Conservation (phyloP, 2,797 vertebrate species). For the Buphagus erythrorhynchus region DNA sequence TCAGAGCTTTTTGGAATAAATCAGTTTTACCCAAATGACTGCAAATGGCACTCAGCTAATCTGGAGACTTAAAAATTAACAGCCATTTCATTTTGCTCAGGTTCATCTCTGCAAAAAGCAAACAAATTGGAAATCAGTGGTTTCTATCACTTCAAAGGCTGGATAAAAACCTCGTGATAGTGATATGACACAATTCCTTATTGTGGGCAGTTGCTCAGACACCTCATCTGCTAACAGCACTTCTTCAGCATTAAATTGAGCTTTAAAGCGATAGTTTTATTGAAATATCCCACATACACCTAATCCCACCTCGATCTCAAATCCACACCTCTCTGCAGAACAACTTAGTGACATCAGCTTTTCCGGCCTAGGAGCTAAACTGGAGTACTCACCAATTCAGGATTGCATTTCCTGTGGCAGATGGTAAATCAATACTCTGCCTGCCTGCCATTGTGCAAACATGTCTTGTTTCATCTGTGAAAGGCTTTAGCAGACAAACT, state of each 20-base stretch:
- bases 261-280: not conserved
- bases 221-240: not conserved
- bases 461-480: not conserved
- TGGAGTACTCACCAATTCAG: not conserved
- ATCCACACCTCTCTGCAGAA: not conserved
- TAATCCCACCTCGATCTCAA: not conserved
- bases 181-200: not conserved
- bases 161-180: fast-evolving
- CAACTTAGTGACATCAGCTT: not conserved
- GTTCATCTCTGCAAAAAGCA: not conserved
- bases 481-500: not conserved
- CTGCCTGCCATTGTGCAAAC: not conserved
- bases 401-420: not conserved
- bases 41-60: not conserved
- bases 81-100: not conserved
- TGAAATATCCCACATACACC: not conserved
- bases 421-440: not conserved
- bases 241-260: not conserved
- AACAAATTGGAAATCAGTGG: not conserved
- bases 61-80: not conserved
- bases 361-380: not conserved
- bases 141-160: not conserved
- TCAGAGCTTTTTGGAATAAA: not conserved
- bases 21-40: not conserved
- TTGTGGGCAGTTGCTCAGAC: fast-evolving